Evolutionary conservation across 2,113 vertebrate genomes (phyloP).

Genomic region (Thermophis baileyi): DNA sequence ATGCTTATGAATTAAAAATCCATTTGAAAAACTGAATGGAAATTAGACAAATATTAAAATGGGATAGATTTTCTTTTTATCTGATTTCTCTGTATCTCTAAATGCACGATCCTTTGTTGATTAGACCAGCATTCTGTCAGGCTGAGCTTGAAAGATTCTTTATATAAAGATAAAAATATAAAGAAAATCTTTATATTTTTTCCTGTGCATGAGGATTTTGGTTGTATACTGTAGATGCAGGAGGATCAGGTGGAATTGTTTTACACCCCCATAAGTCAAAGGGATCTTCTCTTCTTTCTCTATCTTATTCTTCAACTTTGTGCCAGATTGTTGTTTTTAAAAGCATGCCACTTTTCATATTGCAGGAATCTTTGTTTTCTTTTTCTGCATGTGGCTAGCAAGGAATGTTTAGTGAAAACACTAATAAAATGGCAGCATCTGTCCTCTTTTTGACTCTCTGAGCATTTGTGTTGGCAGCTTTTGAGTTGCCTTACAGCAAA

Average conservation of each 20-base stretch:
- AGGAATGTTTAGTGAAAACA: constrained; percentile 24
- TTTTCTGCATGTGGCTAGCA: constrained; percentile 46
- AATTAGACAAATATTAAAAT: not conserved
- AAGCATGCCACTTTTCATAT: not conserved
- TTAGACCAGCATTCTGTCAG: not conserved
- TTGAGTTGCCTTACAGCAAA: constrained; percentile 3
- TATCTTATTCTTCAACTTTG: not conserved
- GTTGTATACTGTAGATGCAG: not conserved
- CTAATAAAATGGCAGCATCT: constrained; percentile 52
- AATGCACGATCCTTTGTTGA: not conserved
- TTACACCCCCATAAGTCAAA: not conserved
- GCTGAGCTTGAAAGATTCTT: not conserved
- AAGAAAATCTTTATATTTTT: not conserved
- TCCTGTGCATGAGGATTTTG: too few species aligned
- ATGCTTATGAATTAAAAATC: not conserved
- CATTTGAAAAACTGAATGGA: not conserved
- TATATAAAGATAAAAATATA: too few species aligned
- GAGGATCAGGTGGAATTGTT: not conserved
- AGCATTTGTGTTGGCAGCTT: constrained; percentile 45
- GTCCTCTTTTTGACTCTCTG: constrained; percentile 15
- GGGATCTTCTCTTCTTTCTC: not conserved
- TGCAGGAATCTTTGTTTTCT: constrained; percentile 39
- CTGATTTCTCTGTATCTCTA: not conserved
- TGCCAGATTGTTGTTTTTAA: not conserved
- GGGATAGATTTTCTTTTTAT: not conserved